Conservation (phyloP, 2,888 invertebrate species). For the Cerceris ruficornis region DNA sequence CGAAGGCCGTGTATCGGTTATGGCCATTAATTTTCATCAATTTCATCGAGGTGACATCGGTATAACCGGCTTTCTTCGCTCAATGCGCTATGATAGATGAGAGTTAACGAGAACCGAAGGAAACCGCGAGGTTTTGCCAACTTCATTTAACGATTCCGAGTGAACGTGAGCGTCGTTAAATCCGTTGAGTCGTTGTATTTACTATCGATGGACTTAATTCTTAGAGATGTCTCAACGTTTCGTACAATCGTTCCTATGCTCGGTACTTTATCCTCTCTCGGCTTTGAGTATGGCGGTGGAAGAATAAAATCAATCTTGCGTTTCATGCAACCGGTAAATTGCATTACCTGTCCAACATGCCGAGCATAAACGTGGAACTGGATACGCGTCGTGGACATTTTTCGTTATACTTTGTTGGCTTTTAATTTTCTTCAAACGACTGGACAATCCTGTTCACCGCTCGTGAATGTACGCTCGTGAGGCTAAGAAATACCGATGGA, state of each 20-base stretch:
- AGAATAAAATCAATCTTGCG: slow-evolving; percentile 49
- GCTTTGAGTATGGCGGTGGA: neutral
- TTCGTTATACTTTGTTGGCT: slow-evolving; percentile 25
- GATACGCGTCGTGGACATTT: slow-evolving; percentile 20
- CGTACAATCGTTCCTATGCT: slow-evolving; percentile 8
- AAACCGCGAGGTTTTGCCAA: neutral
- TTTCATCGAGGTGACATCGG: slow-evolving; percentile 26
- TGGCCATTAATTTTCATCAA: slow-evolving; percentile 61
- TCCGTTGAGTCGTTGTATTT: neutral
- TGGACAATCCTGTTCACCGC: slow-evolving; percentile 21
- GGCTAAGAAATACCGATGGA: neutral
- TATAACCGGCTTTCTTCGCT: slow-evolving; percentile 29
- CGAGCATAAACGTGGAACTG: slow-evolving; percentile 29
- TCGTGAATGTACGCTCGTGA: neutral
- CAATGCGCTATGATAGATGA: slow-evolving; percentile 31
- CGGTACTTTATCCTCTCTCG: neutral
- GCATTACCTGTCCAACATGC: slow-evolving; percentile 14
- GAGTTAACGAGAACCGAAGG: slow-evolving; percentile 9
- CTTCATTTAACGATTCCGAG: slow-evolving; percentile 17
- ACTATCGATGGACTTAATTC: slow-evolving; percentile 4
- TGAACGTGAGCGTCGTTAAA: slow-evolving; percentile 12
- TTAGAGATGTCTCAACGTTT: slow-evolving; percentile 6
- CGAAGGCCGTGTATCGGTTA: slow-evolving; percentile 19
- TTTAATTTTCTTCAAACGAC: slow-evolving; percentile 29
- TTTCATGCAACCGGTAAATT: slow-evolving; percentile 29